Base-by-base conservation (phyloP, 2,113 vertebrate species). In the Nanorana parkeri region DNA sequence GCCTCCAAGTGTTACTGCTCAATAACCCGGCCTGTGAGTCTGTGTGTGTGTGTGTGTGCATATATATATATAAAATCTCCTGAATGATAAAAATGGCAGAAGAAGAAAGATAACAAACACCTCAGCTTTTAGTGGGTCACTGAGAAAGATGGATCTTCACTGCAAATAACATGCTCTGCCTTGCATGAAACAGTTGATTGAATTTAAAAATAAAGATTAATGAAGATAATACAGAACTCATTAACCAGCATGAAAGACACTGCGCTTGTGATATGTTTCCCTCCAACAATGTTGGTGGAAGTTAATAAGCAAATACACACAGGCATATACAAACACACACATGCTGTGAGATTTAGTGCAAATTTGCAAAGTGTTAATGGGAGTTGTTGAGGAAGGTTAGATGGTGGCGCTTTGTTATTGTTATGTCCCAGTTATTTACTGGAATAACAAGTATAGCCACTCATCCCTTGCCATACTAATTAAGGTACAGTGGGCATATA, bases 101-200 rank as follows among this genome's bases (percentile, higher is more conserved):
- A 64, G 11, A 64, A 36, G 29, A 77, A 77, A 29, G 8, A 77
- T 10, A 64, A n/a, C 24, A 28, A 47, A 32, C 41, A 52, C 74
- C 66, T 66, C 41, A 66, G 47, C 61, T 65, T 65, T 66, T 65
- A 77, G 28, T 77, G 24, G 75, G 56, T 65, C 58, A 54, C 41
- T 66, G 75, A 66, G 54, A 66, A 7, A 77, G 61, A 54, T 65
- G 47, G 29, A 52, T 66, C 5, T 41, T 77, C 11, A 15, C n/a
- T 66, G 61, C 21, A 54, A 65, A 77, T 77, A 77, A 66, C 75
- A 77, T 77, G 61, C 60, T 77, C 61, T 52, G 75, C 47, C 75
- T 77, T 77, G 75, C 61, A 47, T 77, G 61, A 66, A 66, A 65
- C 66, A 17, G 60, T 36, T 74, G 17, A n/a, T 55, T 17, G 67